phyloP scores from a whole-genome alignment of 2,888 invertebrate genomes.

The Brenthis ino region DNA sequence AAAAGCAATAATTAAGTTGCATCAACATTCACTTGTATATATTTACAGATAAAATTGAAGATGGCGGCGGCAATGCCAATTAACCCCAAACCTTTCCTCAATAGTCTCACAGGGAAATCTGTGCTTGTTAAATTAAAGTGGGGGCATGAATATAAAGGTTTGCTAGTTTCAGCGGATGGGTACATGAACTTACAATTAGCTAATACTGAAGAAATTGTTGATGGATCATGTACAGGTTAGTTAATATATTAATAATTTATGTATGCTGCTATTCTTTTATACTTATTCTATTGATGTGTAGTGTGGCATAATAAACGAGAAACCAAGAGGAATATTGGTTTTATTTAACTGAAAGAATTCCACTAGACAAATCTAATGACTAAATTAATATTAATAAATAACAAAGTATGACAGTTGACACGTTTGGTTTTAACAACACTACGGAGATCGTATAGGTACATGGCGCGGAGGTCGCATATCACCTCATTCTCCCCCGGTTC shows the following conservation, averaged over 20 bases:
- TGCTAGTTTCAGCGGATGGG: conserved; percentile 98
- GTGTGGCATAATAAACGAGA: no score
- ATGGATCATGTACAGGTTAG: conserved; percentile 93
- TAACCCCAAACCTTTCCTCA: conserved; percentile 99
- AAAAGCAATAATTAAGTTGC: neutral
- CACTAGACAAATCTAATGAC: no score
- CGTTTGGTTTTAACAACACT: no score
- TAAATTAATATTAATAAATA: no score
- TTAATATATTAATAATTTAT: conserved; percentile 19
- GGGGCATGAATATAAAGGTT: conserved; percentile 99
- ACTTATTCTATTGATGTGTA: no score
- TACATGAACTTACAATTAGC: conserved; percentile 99
- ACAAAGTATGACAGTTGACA: no score
- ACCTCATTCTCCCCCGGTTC: no score
- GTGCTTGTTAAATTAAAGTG: conserved; percentile 99
- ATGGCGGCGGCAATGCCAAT: conserved; percentile 96
- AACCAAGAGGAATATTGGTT: no score
- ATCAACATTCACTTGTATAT: neutral
- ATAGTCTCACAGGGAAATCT: conserved; percentile 98
- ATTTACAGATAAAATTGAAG: conserved; percentile 44
- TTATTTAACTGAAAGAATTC: no score
- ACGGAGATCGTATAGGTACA: no score
- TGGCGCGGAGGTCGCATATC: no score
- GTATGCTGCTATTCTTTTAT: neutral
- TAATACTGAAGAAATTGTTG: conserved; percentile 98